Evolutionary conservation across 2,888 invertebrate genomes (phyloP), one percentile per base, ranked within the genome.

Genomic region (Drosophila macrospina): DNA sequence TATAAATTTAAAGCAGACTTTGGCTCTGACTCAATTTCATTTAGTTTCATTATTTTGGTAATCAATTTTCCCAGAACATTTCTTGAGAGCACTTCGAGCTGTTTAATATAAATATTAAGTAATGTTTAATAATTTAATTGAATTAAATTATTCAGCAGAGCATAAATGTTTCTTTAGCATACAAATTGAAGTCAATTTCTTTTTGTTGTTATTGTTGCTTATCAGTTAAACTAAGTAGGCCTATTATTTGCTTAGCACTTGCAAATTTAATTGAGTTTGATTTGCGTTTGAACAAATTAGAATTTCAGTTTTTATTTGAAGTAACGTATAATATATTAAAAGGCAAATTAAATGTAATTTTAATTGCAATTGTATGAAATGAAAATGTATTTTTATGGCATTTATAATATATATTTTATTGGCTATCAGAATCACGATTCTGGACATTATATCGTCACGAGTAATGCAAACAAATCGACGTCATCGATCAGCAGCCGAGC

Each of bases 381-480:
- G n/a, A n/a, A 20, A 20, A 20, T 13, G 63, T 34, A 64, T 67
- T 56, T 74, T 65, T 71, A 73, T 74, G 70, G 62, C 64, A 50
- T 41, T 76, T 59, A 63, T 69, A 66, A 41, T 60, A 68, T 64
- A 41, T 60, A 69, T 67, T 72, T 74, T 74, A 69, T 72, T 44
- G 67, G 74, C 77, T 86, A 80, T 76, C 67, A 64, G 65, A 82
- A 77, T 78, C 87, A 78, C 82, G 76, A 79, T 74, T 69, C 67
- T 30, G 7, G 48, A 63, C 48, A 69, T 67, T 59, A 73, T 76
- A 69, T 82, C 86, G 83, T 84, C 83, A 84, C 83, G 87, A 85
- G 81, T 68, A 69, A 63, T 70, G 56, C 75, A 86, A 75, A 78
- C 80, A 80, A 70, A 78, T 82, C 83, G 86, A 84, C 83, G 83